Evolutionary conservation across 2,888 invertebrate species (phyloP).

Genomic region (Cremastinae sp.): DNA sequence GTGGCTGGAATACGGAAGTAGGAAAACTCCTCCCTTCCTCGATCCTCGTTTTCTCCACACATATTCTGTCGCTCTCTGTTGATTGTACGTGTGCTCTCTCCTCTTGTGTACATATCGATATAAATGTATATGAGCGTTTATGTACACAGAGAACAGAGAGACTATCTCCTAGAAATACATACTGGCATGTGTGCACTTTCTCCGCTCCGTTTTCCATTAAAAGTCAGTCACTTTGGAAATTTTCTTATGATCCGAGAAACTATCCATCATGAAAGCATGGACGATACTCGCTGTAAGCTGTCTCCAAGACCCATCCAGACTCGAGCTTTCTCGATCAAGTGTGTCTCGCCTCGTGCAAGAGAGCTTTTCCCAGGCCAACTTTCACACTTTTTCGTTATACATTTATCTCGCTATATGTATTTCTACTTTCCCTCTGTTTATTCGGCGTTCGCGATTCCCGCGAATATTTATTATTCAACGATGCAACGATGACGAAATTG

Average conservation of each 20-base stretch:
- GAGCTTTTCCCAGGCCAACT: not conserved
- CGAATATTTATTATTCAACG: too few relatives aligned
- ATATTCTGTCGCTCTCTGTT: conserved; percentile 13
- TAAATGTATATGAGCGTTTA: conserved; percentile 34
- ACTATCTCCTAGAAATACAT: conserved; percentile 24
- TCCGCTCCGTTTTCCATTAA: conserved; percentile 57
- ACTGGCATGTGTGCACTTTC: conserved; percentile 34
- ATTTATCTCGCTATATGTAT: too few relatives aligned
- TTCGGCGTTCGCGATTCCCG: too few relatives aligned
- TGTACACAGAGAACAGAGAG: conserved; percentile 31
- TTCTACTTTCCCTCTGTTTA: too few relatives aligned
- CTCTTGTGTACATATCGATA: conserved; percentile 10
- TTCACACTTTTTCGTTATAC: not conserved
- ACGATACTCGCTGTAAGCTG: conserved; percentile 9
- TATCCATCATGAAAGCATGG: conserved; percentile 53
- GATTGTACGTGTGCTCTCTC: not conserved
- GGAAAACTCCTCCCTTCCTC: conserved; percentile 28
- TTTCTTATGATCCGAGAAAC: conserved; percentile 48
- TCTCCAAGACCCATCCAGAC: not conserved
- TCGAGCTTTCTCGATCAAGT: too few relatives aligned
- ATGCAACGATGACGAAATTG: too few relatives aligned
- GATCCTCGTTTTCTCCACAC: too few relatives aligned
- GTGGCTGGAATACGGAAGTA: conserved; percentile 60
- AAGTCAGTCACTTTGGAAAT: conserved; percentile 57
- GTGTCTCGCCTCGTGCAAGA: too few relatives aligned